A percentile compares a stretch with the other conserved stretches of the same genome.
These are phyloP conservation scores for Rhimphoctona megacephalus DNA, from an alignment of 2,888 invertebrate species.

Conservation along the genomic window DNA sequence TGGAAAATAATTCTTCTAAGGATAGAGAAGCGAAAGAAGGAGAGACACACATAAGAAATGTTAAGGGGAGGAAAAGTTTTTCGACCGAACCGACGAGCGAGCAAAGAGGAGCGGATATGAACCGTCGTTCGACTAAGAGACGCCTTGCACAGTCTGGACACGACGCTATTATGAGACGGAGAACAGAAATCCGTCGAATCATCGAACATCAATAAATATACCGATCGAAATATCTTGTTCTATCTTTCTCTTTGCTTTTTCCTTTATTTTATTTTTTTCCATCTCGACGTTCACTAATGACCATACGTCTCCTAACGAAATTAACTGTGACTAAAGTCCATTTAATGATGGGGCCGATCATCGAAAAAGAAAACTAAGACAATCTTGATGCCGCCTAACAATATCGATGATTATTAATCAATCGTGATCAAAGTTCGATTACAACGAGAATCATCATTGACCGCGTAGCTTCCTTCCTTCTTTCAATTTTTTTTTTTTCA, in stretches of 20 bases:
- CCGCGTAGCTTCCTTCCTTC: not conserved
- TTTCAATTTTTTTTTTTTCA: not conserved
- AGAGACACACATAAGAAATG: conserved; percentile 22
- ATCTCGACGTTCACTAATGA: conserved; percentile 69
- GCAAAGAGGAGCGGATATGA: conserved; percentile 37
- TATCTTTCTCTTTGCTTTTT: conserved; percentile 45
- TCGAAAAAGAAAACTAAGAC: conserved; percentile 20
- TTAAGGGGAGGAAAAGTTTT: conserved; percentile 8
- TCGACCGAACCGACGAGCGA: conserved; percentile 33
- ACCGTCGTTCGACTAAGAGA: conserved; percentile 16
- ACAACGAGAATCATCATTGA: not conserved
- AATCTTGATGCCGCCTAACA: conserved; percentile 8
- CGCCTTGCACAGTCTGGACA: conserved; percentile 36
- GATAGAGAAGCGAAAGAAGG: conserved; percentile 6
- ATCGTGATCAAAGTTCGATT: conserved; percentile 21
- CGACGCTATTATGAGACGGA: conserved; percentile 48
- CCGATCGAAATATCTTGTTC: conserved; percentile 81
- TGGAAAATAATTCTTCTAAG: not conserved
- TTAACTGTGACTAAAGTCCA: conserved; percentile 84
- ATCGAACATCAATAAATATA: conserved; percentile 83
- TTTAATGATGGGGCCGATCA: conserved; percentile 72
- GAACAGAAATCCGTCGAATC: conserved; percentile 80
- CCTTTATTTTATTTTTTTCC: conserved; percentile 29
- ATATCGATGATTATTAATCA: conserved; percentile 38
- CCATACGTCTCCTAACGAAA: conserved; percentile 83